phyloP scores from a whole-genome alignment of 2,113 vertebrate species.

The Psilopogon haemacephalus region DNA sequence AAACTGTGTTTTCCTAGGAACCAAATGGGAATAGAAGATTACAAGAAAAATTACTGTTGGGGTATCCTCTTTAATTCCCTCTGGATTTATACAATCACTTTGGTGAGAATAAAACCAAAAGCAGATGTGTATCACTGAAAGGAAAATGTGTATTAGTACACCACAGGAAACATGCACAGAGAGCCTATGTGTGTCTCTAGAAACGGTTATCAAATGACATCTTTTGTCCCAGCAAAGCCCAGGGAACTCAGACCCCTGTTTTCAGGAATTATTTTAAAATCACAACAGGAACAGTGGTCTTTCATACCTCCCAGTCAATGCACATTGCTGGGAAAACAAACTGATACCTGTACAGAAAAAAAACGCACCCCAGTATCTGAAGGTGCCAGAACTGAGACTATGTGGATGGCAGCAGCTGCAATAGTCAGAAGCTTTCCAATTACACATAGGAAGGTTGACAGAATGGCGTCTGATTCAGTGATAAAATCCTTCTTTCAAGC shows the following conservation, averaged over 20 bases:
- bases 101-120: conserved; percentile 39
- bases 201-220: neutral
- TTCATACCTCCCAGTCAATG: neutral
- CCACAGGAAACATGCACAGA: conserved; percentile 11
- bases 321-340: neutral
- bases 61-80: conserved; percentile 47
- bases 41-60: conserved; percentile 18
- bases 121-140: neutral
- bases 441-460: neutral
- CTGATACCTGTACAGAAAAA: neutral
- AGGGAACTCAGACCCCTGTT: neutral
- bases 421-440: neutral
- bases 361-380: neutral
- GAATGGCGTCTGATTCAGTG: neutral
- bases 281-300: neutral
- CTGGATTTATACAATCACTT: conserved; percentile 9
- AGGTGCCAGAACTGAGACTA: neutral
- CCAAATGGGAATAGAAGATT: neutral
- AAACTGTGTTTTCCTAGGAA: neutral
- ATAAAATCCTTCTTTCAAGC: neutral
- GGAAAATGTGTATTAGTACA: neutral
- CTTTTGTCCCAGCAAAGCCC: neutral
- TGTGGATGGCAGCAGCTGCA: neutral
- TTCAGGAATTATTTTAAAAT: neutral
- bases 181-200: neutral